Evolutionary conservation across 2,888 invertebrate species (phyloP).

Genomic region (Carcina quercana): DNA sequence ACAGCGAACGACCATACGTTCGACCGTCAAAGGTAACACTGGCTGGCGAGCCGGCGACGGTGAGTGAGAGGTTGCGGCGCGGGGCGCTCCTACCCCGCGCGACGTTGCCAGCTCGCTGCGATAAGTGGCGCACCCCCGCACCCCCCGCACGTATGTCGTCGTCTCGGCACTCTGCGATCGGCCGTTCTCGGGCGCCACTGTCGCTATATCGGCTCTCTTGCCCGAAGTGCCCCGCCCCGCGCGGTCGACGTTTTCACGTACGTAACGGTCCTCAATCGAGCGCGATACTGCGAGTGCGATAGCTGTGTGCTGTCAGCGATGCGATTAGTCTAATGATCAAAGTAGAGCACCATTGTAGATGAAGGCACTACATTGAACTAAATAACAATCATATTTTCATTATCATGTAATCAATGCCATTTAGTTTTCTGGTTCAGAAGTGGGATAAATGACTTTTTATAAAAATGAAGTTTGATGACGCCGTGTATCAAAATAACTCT

Average conservation of each 20-base stretch:
- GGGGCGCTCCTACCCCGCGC: conserved; percentile 72
- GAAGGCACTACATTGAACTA: too few species aligned
- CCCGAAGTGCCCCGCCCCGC: conserved; percentile 52
- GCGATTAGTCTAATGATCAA: conserved; percentile 40
- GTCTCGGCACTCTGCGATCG: conserved; percentile 65
- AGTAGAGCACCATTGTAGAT: conserved; percentile 25
- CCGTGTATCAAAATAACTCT: conserved; percentile 19
- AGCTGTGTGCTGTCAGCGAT: conserved; percentile 49
- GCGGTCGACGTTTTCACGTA: conserved; percentile 69
- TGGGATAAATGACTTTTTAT: conserved; percentile 1
- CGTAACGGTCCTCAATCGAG: conserved; percentile 71
- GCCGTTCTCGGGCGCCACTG: conserved; percentile 65
- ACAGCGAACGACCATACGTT: conserved; percentile 66
- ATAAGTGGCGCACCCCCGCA: conserved; percentile 74
- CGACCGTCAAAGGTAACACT: conserved; percentile 78
- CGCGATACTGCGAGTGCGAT: conserved; percentile 65
- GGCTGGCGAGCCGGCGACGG: conserved; percentile 72
- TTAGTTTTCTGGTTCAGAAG: too few species aligned
- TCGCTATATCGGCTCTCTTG: conserved; percentile 49
- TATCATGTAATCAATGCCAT: too few species aligned
- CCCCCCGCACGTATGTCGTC: conserved; percentile 61
- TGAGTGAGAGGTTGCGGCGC: conserved; percentile 76
- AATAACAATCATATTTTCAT: too few species aligned
- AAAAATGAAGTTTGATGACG: conserved; percentile 9
- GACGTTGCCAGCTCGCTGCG: conserved; percentile 71